Conservation (phyloP, 2,113 vertebrate genomes). For the Genyomyrus donnyi region DNA sequence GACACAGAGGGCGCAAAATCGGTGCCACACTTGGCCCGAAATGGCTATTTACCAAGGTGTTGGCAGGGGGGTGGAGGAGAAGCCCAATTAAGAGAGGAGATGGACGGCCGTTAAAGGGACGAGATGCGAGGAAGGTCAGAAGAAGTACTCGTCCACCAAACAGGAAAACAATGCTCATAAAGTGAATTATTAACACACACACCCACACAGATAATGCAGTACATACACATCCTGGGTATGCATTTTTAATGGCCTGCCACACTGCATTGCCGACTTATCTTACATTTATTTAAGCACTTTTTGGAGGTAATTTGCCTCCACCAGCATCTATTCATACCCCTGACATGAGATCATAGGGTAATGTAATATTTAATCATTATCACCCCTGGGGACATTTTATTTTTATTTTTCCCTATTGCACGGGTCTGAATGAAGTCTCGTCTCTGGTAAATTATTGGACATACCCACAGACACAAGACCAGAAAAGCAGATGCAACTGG, state of each 20-base stretch:
- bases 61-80: not conserved
- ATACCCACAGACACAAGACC: not conserved
- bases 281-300: not conserved
- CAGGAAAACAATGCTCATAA: not conserved
- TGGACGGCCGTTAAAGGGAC: not conserved
- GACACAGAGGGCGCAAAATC: not conserved
- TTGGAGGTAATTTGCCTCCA: not conserved
- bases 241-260: not conserved
- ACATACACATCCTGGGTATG: not conserved
- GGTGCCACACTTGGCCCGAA: not conserved
- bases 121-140: not conserved
- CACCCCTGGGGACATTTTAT: not conserved
- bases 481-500: not conserved
- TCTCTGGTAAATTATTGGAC: not conserved
- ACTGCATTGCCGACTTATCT: not conserved
- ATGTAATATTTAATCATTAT: not conserved
- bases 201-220: not conserved
- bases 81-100: conserved; percentile 4
- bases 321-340: not conserved
- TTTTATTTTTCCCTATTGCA: not conserved
- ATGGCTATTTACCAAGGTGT: conserved; percentile 1
- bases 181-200: not conserved
- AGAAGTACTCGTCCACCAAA: not conserved
- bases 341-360: not conserved
- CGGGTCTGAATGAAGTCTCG: not conserved